Evolutionary conservation across 2,797 vertebrate genomes (phyloP), one percentile per base, ranked within the genome.

Genomic region (Philypnodon macrostomus): DNA sequence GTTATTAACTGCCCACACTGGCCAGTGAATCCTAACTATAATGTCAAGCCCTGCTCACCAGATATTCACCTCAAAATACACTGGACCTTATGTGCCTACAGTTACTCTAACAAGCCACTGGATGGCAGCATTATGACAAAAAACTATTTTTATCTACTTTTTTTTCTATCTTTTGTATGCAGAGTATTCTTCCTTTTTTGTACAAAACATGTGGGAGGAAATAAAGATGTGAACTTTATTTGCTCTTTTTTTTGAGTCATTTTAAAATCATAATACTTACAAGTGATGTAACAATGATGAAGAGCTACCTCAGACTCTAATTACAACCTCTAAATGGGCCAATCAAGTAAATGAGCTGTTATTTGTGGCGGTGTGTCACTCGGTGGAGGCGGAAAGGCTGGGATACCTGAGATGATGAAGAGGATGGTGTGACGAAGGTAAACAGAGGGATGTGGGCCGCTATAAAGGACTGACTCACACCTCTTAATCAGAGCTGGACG

Each of bases 101-200:
- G 69, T 77, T 83, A 54, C 59, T 62, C 54, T 71, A 74, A 73
- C 71, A 70, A 73, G 87, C 86, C 89, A 90, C 91, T 85, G 88
- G 85, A 88, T 90, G 89, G 89, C 88, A 84, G 73, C 67, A 88
- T 85, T 85, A 83, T 30, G 41, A 78, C 65, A 83, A 53, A 85
- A 70, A 82, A 45, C n/a, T 32, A 86, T 84, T 81, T 89, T 61
- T 74, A 71, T 56, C 55, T 68, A 52, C 54, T 66, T 72, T 69
- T 69, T 77, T 82, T 80, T 88, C 79, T 73, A 73, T 74, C 67
- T 81, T 82, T 85, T 84, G 75, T 84, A 86, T 71, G 69, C 73
- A 86, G 78, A 87, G 74, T 85, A 80, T 69, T 75, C 78, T 70
- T 81, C 50, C 60, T 85, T 76, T 75, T 87, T 85, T 90, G 83